Conservation (phyloP, 1,140 invertebrate genomes). For the Macrobrachium rosenbergii region DNA sequence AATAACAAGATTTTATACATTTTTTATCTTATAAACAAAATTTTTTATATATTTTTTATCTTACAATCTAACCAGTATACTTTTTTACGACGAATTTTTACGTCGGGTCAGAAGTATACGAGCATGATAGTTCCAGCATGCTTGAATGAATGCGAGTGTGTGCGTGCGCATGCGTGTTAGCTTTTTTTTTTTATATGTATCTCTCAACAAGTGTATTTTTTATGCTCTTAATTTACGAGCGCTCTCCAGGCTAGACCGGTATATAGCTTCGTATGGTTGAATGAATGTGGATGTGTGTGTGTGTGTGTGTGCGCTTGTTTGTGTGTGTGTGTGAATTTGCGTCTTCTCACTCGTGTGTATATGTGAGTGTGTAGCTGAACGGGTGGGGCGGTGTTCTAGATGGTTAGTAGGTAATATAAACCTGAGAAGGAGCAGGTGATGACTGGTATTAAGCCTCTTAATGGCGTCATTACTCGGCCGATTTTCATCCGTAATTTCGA, state of each 20-base stretch:
- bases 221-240: too few species aligned
- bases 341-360: not conserved
- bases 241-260: too few species aligned
- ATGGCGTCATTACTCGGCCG: too few species aligned
- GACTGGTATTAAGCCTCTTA: too few species aligned
- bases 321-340: slow-evolving; percentile 19
- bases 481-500: too few species aligned
- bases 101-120: not conserved
- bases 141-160: slow-evolving; percentile 22
- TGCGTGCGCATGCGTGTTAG: slow-evolving; percentile 1
- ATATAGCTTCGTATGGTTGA: not conserved
- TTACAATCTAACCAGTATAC: too few species aligned
- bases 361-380: not conserved
- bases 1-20: too few species aligned
- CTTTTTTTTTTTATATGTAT: too few species aligned
- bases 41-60: too few species aligned
- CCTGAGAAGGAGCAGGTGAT: not conserved
- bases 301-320: not conserved
- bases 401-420: not conserved
- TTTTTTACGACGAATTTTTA: not conserved
- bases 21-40: too few species aligned
- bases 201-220: too few species aligned
- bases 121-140: not conserved
- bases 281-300: not conserved
- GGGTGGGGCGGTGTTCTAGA: not conserved